Evolutionary conservation across 2,113 vertebrate species (phyloP).

Genomic region (Tachycineta bicolor): DNA sequence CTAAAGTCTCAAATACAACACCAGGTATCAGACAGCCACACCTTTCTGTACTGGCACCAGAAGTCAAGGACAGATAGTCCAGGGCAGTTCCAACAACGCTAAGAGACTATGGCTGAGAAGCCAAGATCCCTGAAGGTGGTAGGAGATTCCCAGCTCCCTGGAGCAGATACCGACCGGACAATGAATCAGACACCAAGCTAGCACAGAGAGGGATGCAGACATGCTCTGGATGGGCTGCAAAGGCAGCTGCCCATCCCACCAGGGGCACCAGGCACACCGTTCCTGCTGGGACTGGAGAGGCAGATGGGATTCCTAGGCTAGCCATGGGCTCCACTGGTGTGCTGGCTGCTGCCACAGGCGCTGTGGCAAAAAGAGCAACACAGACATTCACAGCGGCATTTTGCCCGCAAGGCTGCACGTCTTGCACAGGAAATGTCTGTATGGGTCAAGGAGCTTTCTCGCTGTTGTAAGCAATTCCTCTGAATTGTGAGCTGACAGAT

Average conservation of each 20-base stretch:
- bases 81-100: not conserved
- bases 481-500: not conserved
- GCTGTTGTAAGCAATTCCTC: not conserved
- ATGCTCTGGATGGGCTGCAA: not conserved
- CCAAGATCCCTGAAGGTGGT: not conserved
- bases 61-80: not conserved
- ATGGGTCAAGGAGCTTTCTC: not conserved
- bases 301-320: not conserved
- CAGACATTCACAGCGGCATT: not conserved
- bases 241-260: not conserved
- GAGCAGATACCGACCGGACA: not conserved
- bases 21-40: not conserved
- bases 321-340: rapidly evolving
- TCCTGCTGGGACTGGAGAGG: not conserved
- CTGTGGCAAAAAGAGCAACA: not conserved
- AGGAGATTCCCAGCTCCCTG: not conserved
- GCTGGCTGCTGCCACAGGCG: not conserved
- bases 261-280: not conserved
- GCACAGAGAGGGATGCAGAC: not conserved
- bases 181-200: not conserved
- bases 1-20: not conserved
- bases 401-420: not conserved
- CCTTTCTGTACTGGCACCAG: not conserved
- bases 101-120: not conserved
- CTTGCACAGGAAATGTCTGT: not conserved